Base-by-base conservation (phyloP, 2,797 vertebrate genomes). In the Nothura maculosa region DNA sequence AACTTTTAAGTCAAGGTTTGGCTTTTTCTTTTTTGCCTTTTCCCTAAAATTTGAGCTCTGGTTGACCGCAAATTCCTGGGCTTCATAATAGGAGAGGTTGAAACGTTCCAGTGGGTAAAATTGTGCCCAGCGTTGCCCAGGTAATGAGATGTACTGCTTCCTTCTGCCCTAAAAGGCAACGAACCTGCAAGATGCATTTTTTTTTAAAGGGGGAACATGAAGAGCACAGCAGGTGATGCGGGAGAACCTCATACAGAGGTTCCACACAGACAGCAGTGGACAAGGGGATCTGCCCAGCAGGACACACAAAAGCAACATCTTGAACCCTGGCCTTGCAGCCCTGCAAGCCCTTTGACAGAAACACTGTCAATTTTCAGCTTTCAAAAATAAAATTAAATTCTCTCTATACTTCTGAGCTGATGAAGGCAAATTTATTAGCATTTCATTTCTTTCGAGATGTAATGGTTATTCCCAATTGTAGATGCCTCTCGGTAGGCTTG, bases 81-180 rank as follows among this genome's bases (percentile, higher is more conserved):
- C 27, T 62, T 91, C 10, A 4, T 60, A 58, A 66, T 24, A 81
- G 25, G 18, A 87, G 75, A 24, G 17, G 6, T 7, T 36, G 17
- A 74, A 93, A 50, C 8, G 85, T 25, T 57, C n/a, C 52, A 81
- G 4, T 85, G 40, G 47, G 24, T 72, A 24, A 81, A 87, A 81
- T 34, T 12, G 24, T 87, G 15, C 40, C 12, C 15, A 43, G 62
- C 38, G 15, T 63, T 90, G 79, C 86, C 63, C 2, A 8, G 43
- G 30, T 86, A 81, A 72, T 64, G 9, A 12, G 36, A n/a, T 60
- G 2, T 80, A 67, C 52, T 72, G 12, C 18, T 64, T 89, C 42
- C 42, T 77, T 64, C 43, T 78, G 66, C 38, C 42, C 58, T 85
- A 78, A 78, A 62, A 10, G 42, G 62, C 64, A 16, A 34, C 8